Evolutionary conservation across 30 jellyfish, hydroid and myxozoan genomes (phyloP), one percentile per base, ranked within the genome.

Genomic region (Hydractinia echinata): DNA sequence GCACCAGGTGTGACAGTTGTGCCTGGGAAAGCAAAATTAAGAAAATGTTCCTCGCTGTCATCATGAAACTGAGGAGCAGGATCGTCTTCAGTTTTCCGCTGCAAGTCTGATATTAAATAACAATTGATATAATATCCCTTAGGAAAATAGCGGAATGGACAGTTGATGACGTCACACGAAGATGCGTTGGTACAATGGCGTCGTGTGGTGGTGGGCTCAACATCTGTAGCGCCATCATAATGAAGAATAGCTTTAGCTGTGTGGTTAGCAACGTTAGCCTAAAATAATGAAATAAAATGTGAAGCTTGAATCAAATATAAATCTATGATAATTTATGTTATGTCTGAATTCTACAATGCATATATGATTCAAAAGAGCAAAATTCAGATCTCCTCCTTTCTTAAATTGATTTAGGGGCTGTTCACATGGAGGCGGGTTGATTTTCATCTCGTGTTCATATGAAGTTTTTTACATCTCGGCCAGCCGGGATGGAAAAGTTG

Each of bases 11-110:
- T 91, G 10, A 91, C 88, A 7, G 52, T 72, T 50, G 69, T 55
- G 19, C 97, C 97, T 5, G 97, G 97, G 82, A 84, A 91, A 53
- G 87, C 96, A 73, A 91, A 91, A 72, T 91, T 91, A 0, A 85
- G 82, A 67, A 91, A 91, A 70, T 85, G 86, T 71, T 91, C 97
- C 54, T 82, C 80, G 50, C 95, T 81, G 64, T 86, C 94, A 54
- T 85, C 91, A 54, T 76, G 85, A 68, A 9, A 82, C 18, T 19
- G 87, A 4, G 96, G 95, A 13, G 94, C 81, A n/a, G 79, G 55
- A 55, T 86, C 93, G 10, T 92, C 82, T 52, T 86, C 73, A 60
- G 81, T 79, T 30, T 95, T 79, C 8, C 6, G 14, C 30, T 76
- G 78, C 73, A 87, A 48, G 64, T 91, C 97, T 51, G 92, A 86